Base-by-base conservation (phyloP, 1,140 invertebrate genomes). In the Camponotus floridanus region DNA sequence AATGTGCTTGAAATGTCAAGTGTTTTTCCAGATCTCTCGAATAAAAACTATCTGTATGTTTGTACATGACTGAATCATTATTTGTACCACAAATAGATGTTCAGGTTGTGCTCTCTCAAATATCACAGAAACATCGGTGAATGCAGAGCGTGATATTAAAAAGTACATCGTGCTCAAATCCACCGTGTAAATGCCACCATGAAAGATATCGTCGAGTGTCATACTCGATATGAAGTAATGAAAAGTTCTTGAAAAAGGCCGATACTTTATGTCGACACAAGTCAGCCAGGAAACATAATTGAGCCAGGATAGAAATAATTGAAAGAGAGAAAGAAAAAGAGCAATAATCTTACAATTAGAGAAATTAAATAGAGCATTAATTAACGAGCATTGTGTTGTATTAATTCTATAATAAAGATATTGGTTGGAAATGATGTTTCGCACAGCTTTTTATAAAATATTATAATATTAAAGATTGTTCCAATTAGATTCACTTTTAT, bases 141-240 rank as follows among this genome's bases (percentile, higher is more conserved):
- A 45, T 57, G 45, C 13, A 18, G 51, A n/a, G 31, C 31, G 67
- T 11, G 79, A 74, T 83, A 74, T 83, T 83, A 48, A 74, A 81
- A 73, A 73, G 51, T 81, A 55, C 55, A 83, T 73, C 67, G 31
- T 26, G 39, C 42, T 36, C 31, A 83, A 83, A 83, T 83, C 79
- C 79, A 39, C 55, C 68, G 79, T 83, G 79, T 48, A 83, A 83
- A 83, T 83, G 55, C 39, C 26, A 45, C 18, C 36, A 8, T 83
- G 51, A 80, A 31, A 31, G 36, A 13, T 71, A 59, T 71, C 51
- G 45, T 55, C 62, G 62, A 68, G 31, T 45, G 26, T 67, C 55
- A 61, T 67, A 39, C 55, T 71, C 39, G 67, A 51, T 81, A 45
- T 31, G 48, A 48, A 48, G 68, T 73, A 73, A 73, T 83, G 42